Conservation (phyloP, 2,113 vertebrate species). For the Glaucidium brasilianum region DNA sequence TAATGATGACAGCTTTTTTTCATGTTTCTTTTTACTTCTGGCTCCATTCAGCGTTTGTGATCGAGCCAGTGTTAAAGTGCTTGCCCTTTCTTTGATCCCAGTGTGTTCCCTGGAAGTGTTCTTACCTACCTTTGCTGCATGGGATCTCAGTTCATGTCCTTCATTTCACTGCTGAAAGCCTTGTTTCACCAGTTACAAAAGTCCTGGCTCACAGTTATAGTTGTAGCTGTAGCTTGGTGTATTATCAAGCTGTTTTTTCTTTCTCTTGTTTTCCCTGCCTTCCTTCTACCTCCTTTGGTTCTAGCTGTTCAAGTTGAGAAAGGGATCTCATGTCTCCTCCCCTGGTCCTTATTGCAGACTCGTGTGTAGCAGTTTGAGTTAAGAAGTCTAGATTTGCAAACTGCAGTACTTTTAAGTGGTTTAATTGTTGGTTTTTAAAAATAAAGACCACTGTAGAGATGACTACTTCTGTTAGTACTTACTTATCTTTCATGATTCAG, state of each 20-base stretch:
- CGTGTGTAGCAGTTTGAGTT: neutral
- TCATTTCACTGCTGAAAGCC: neutral
- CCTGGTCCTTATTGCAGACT: neutral
- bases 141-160: neutral
- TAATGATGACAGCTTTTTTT: neutral
- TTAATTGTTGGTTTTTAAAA: neutral
- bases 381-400: neutral
- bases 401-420: neutral
- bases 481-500: neutral
- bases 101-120: neutral
- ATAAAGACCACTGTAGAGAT: neutral
- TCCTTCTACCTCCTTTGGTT: neutral
- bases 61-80: neutral
- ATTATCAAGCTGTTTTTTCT: neutral
- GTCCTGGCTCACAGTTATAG: neutral
- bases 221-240: neutral
- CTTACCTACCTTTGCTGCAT: neutral
- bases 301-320: neutral
- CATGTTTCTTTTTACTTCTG: neutral
- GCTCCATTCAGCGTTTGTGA: neutral
- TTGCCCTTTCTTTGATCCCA: constrained; percentile 33
- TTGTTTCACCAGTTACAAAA: neutral
- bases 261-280: neutral
- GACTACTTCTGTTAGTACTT: neutral
- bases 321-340: neutral